Base-by-base conservation (phyloP, 2,888 invertebrate genomes). In the Pyralis farinalis region DNA sequence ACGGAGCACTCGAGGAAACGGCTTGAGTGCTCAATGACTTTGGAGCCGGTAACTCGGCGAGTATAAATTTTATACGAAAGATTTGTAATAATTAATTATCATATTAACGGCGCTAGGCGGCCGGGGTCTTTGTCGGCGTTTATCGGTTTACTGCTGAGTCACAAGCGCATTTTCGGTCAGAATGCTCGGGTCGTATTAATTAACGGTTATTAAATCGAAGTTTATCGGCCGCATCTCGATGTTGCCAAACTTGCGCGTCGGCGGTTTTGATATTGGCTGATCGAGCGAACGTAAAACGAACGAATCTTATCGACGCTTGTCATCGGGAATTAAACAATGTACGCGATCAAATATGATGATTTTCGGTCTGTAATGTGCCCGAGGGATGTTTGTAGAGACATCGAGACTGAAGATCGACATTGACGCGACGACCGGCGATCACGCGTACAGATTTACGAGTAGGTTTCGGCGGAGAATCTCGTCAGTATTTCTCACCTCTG, bases 201-300 rank as follows among this genome's bases (percentile, higher is more conserved):
- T 87, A 88, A 87, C 86, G 82, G 78, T 84, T 85, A 84, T 87
- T 82, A 84, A 85, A 87, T 80, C 78, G 78, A 78, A 82, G 75
- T 86, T 88, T 87, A 88, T 86, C 87, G 80, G 67, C 61, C 71
- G 65, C 75, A 88, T 87, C 85, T 86, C 78, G 75, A 71, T 75
- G 80, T 85, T 86, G 87, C 81, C 84, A 84, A 87, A 86, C 86
- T 74, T 70, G 79, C 66, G 72, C 65, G 72, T 67, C 82, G 83
- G 81, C 74, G 63, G 77, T 71, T 82, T 74, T 74, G 78, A 81
- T 74, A 71, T 69, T 67, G 64, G 70, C 68, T 68, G 69, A 73
- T 57, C 63, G 63, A 64, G 60, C 67, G 53, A 61, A 70, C 75
- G 65, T 73, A 67, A 77, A 76, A 58, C 67, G 63, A 64, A 69